phyloP scores from a whole-genome alignment of 2,113 vertebrate species.

The Rhinoptilus africanus region DNA sequence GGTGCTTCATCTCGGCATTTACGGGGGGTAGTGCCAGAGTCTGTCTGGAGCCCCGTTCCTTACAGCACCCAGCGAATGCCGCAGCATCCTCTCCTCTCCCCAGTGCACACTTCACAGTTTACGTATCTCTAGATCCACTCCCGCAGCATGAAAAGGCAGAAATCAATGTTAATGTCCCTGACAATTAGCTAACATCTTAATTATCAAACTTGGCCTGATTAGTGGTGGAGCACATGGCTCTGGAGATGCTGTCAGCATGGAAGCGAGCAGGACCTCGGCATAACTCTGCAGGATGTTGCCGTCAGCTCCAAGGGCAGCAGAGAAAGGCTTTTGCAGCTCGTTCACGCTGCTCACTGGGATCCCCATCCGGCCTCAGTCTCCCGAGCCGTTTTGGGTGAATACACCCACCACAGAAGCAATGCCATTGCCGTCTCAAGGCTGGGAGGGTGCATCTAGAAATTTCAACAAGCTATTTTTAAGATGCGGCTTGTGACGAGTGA shows the following conservation, averaged over 20 bases:
- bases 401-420: not conserved
- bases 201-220: constrained; percentile 55
- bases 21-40: not conserved
- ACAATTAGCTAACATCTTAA: constrained; percentile 74
- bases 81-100: not conserved
- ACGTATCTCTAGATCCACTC: not conserved
- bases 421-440: not conserved
- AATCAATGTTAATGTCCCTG: constrained; percentile 70
- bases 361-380: not conserved
- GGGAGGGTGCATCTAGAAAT: not conserved
- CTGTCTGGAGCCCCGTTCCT: not conserved
- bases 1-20: not conserved
- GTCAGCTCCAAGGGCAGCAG: not conserved
- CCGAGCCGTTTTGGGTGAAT: not conserved
- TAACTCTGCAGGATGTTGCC: not conserved
- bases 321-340: not conserved
- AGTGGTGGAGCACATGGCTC: not conserved
- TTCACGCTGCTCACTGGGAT: not conserved
- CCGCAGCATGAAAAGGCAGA: constrained; percentile 56
- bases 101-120: rapidly evolving
- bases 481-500: rapidly evolving
- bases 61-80: not conserved
- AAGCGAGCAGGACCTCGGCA: not conserved
- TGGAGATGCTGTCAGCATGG: not conserved
- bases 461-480: not conserved